Evolutionary conservation across 1,140 invertebrate genomes (phyloP), one percentile per base, ranked within the genome.

Genomic region (Druon quercuslanigerum): DNA sequence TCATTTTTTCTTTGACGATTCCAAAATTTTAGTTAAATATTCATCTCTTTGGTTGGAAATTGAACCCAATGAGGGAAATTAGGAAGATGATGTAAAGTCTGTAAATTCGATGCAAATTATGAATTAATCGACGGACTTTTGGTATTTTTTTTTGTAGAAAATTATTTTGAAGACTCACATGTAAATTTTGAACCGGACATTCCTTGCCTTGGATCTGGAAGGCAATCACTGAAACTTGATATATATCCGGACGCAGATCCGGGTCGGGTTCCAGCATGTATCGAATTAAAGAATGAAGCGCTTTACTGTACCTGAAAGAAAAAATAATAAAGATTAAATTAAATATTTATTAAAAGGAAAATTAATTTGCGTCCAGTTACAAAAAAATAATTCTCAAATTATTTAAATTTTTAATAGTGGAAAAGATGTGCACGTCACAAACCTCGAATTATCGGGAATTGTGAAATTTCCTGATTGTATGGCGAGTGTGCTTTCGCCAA

Each of bases 401-500:
- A 33, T 33, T 33, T 33, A 3, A 33, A 33, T 0, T 33, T 33
- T 33, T 33, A 33, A 33, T 90, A 93, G 92, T 14, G 33, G 2
- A 12, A n/a, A 66, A 40, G n/a, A 66, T 40, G 13, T 40, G 13
- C 16, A 8, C 3, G 4, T 14, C 88, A 86, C 79, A 94, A 95
- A 97, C 91, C 93, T 94, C 40, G 95, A 96, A 91, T 93, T 94
- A 90, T 97, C 96, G 70, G 97, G 97, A 91, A 98, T 96, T 74
- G 93, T 94, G 88, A 98, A 97, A 85, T 96, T 96, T 60, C 96
- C 97, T 90, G 95, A 97, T 90, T 98, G 97, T 87, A 99, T 99
- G 60, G 98, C 98, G 79, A 99, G 91, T 16, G 96, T 95, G 88
- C 96, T 98, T 90, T 99, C 98, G 16, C 96, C 97, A 92, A 99